Evolutionary conservation across 1,140 invertebrate species (phyloP).

Genomic region (Helicoverpa armigera): DNA sequence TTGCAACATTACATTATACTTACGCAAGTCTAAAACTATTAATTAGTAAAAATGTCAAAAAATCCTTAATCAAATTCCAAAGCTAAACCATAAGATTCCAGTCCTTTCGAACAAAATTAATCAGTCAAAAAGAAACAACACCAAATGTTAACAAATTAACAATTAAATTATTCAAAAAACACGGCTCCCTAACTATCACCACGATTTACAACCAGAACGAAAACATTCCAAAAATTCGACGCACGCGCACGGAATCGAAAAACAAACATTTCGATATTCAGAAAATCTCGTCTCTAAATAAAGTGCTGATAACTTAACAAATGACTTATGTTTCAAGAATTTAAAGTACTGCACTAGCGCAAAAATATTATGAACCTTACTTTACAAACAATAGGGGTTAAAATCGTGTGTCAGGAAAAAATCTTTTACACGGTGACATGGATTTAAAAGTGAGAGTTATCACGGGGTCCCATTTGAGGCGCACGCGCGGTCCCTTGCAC

Average conservation of each 20-base stretch:
- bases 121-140: neutral
- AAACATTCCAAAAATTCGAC: slow-evolving; percentile 73
- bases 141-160: neutral
- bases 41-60: too few species aligned
- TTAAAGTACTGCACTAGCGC: slow-evolving; percentile 62
- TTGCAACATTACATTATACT: too few species aligned
- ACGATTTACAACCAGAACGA: slow-evolving; percentile 50
- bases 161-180: slow-evolving; percentile 28
- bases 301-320: slow-evolving; percentile 85
- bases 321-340: slow-evolving; percentile 84
- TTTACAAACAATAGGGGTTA: slow-evolving; percentile 44
- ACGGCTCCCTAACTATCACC: slow-evolving; percentile 40
- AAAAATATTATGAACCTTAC: slow-evolving; percentile 54
- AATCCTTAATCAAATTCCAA: too few species aligned
- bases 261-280: slow-evolving; percentile 74
- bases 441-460: slow-evolving; percentile 85
- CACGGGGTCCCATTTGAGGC: slow-evolving; percentile 81
- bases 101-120: neutral
- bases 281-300: slow-evolving; percentile 81
- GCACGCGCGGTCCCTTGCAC: slow-evolving; percentile 81
- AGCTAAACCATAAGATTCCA: too few species aligned
- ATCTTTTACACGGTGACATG: slow-evolving; percentile 74
- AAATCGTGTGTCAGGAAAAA: slow-evolving; percentile 42
- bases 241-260: slow-evolving; percentile 67
- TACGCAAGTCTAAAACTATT: too few species aligned